Evolutionary conservation across 2,797 vertebrate species (phyloP).

Genomic region (Tragelaphus eurycerus): DNA sequence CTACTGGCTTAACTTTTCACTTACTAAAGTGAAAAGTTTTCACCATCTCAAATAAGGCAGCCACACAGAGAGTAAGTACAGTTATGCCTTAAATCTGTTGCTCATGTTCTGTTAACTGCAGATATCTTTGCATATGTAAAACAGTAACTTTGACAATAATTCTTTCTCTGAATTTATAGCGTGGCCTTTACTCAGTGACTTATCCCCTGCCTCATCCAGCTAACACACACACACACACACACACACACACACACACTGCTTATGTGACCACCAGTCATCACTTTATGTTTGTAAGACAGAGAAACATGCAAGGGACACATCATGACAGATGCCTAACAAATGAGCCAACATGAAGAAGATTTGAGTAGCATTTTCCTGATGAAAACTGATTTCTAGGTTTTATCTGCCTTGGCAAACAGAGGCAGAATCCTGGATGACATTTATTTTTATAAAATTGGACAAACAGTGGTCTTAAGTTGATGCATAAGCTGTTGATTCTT

Average conservation of each 20-base stretch:
- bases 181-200: background rate
- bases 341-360: constrained; percentile 12
- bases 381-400: constrained; percentile 44
- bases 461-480: constrained; percentile 39
- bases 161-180: constrained; percentile 19
- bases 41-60: background rate
- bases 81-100: background rate
- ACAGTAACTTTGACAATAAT: background rate
- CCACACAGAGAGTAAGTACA: background rate
- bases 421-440: constrained; percentile 18
- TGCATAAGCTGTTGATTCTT: background rate
- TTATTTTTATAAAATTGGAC: constrained; percentile 61
- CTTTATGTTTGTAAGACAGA: background rate
- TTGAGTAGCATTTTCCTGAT: constrained; percentile 33
- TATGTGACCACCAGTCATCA: background rate
- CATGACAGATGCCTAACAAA: background rate
- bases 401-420: constrained; percentile 39
- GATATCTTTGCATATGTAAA: background rate
- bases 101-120: background rate
- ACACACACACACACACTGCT: background rate
- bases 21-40: background rate
- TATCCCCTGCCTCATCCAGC: background rate
- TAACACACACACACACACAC: background rate
- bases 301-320: background rate
- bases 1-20: background rate